Conservation (phyloP, 1,140 invertebrate genomes). For the Calliphora vicina region DNA sequence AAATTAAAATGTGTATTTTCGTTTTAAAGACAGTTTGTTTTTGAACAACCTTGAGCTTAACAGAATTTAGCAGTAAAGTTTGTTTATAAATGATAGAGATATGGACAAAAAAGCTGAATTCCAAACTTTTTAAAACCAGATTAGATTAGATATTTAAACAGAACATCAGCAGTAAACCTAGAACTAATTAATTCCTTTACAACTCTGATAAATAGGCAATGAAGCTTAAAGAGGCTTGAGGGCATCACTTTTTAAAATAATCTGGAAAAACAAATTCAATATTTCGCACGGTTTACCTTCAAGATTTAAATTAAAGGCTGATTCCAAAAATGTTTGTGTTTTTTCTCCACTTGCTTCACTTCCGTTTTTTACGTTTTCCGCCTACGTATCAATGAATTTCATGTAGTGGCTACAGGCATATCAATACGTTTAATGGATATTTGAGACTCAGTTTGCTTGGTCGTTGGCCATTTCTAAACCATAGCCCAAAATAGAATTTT, state of each 20-base stretch:
- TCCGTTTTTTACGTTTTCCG: neutral
- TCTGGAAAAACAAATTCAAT: neutral
- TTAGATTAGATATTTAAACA: too few species aligned
- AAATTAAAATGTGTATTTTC: too few species aligned
- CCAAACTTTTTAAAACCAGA: too few species aligned
- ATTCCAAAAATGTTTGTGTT: neutral
- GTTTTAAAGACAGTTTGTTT: too few species aligned
- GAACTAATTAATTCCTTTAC: neutral
- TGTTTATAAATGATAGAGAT: too few species aligned
- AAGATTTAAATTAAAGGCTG: neutral
- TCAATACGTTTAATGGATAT: neutral
- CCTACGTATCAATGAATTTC: neutral
- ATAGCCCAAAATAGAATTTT: neutral
- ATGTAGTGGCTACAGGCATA: neutral
- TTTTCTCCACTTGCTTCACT: neutral
- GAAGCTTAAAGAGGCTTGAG: neutral
- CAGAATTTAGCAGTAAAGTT: too few species aligned
- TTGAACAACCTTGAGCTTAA: too few species aligned
- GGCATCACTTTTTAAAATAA: neutral
- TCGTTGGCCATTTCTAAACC: neutral
- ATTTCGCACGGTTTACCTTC: neutral
- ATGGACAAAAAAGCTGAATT: too few species aligned
- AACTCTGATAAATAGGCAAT: neutral
- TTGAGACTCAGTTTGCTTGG: neutral
- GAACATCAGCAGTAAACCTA: too few species aligned